phyloP scores from a whole-genome alignment of 2,797 vertebrate genomes.

The Dromococcyx pavoninus region DNA sequence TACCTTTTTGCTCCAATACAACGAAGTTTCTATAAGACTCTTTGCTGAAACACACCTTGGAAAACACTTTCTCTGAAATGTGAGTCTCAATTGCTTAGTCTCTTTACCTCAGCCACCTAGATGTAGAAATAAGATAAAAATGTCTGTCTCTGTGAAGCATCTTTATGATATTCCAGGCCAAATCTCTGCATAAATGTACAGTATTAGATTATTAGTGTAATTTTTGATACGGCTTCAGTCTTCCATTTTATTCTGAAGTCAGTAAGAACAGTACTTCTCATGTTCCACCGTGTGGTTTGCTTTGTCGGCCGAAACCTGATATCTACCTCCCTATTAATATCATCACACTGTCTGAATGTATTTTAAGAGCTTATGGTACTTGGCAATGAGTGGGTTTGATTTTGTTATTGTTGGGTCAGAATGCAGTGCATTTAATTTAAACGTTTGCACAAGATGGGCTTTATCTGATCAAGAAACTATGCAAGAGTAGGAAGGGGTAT shows the following conservation, averaged over 20 bases:
- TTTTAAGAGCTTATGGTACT: slow-evolving; percentile 69
- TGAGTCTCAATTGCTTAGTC: background rate
- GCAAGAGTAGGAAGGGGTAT: slow-evolving; percentile 58
- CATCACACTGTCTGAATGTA: slow-evolving; percentile 70
- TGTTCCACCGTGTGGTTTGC: slow-evolving; percentile 55
- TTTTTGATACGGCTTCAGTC: slow-evolving; percentile 47
- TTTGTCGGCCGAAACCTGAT: slow-evolving; percentile 72
- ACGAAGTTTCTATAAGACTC: background rate
- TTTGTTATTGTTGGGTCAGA: slow-evolving; percentile 77
- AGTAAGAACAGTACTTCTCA: slow-evolving; percentile 57
- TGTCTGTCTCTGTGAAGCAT: background rate
- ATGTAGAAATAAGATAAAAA: slow-evolving; percentile 38
- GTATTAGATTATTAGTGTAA: background rate
- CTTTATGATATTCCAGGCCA: slow-evolving; percentile 12
- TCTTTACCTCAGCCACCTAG: slow-evolving; percentile 17
- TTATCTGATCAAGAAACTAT: slow-evolving; percentile 74
- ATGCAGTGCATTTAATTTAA: slow-evolving; percentile 70
- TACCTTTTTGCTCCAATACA: background rate
- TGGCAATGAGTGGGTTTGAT: slow-evolving; percentile 58
- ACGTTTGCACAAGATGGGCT: slow-evolving; percentile 63
- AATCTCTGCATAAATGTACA: background rate
- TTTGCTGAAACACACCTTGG: background rate
- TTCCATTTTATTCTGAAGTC: slow-evolving; percentile 54
- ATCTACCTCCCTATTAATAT: slow-evolving; percentile 73
- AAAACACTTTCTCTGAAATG: slow-evolving; percentile 15